phyloP scores from a whole-genome alignment of 2,113 vertebrate species.

The Proterorhinus semilunaris region DNA sequence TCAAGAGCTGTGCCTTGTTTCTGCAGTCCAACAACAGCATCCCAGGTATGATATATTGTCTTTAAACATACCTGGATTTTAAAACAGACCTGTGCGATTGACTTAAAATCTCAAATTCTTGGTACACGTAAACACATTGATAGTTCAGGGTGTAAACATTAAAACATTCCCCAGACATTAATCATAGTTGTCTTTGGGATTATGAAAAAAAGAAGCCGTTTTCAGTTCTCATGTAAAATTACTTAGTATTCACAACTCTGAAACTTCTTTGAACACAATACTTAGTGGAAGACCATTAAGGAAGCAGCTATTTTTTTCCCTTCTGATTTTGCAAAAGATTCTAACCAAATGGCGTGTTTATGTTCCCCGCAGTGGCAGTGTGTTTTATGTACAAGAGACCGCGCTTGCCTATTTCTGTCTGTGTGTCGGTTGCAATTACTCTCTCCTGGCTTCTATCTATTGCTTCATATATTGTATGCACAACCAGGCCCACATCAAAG shows the following conservation, averaged over 20 bases:
- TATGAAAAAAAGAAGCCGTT: constrained; percentile 5
- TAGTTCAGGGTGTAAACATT: too few relatives aligned
- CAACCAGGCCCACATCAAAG: constrained; percentile 63
- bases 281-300: constrained; percentile 16
- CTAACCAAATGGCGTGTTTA: constrained; percentile 14
- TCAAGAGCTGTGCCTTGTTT: too few relatives aligned
- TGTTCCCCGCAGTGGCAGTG: constrained; percentile 9
- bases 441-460: constrained; percentile 35
- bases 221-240: background rate
- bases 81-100: too few relatives aligned
- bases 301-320: constrained; percentile 2
- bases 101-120: too few relatives aligned
- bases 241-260: background rate
- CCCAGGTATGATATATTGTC: too few relatives aligned
- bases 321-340: background rate
- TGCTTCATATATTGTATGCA: constrained; percentile 55
- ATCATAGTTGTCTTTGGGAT: background rate
- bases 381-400: constrained; percentile 9
- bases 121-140: too few relatives aligned
- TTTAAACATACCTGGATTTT: too few relatives aligned
- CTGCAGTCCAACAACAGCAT: too few relatives aligned
- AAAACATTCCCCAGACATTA: background rate
- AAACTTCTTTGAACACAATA: background rate
- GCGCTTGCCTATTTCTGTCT: constrained; percentile 16
- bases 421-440: constrained; percentile 50